phyloP scores from a whole-genome alignment of 2,888 invertebrate species.

The Idaea straminata region DNA sequence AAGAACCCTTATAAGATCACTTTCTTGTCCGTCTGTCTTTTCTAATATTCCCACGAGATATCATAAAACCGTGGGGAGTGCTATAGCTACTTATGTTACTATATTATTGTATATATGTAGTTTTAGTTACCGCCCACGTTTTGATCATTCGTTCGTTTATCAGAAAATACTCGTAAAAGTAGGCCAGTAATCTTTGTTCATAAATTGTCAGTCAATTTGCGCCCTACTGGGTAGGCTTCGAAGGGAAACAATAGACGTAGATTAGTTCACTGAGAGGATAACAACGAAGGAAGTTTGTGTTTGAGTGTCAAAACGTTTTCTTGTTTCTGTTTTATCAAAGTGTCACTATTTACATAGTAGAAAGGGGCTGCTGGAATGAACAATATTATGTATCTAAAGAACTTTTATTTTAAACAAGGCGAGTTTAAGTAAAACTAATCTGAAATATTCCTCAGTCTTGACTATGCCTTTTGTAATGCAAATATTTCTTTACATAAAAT shows the following conservation, averaged over 20 bases:
- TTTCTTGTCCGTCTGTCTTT: no score
- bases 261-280: not conserved
- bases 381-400: no score
- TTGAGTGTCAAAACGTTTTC: not conserved
- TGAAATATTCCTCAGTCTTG: no score
- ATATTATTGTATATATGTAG: no score
- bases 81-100: no score
- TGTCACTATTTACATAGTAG: not conserved
- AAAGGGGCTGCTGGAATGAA: not conserved
- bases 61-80: no score
- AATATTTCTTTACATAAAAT: no score
- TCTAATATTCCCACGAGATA: no score
- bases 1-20: no score
- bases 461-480: no score
- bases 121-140: not conserved
- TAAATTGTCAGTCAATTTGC: constrained; percentile 27
- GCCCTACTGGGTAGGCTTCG: constrained; percentile 15
- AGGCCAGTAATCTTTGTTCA: constrained; percentile 21
- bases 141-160: constrained; percentile 11
- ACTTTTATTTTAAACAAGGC: no score
- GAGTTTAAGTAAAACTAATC: no score
- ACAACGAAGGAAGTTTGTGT: not conserved
- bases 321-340: not conserved
- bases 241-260: constrained; percentile 3
- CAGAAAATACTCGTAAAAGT: constrained; percentile 17